Conservation (phyloP, 2,888 invertebrate genomes). For the Tinea trinotella region DNA sequence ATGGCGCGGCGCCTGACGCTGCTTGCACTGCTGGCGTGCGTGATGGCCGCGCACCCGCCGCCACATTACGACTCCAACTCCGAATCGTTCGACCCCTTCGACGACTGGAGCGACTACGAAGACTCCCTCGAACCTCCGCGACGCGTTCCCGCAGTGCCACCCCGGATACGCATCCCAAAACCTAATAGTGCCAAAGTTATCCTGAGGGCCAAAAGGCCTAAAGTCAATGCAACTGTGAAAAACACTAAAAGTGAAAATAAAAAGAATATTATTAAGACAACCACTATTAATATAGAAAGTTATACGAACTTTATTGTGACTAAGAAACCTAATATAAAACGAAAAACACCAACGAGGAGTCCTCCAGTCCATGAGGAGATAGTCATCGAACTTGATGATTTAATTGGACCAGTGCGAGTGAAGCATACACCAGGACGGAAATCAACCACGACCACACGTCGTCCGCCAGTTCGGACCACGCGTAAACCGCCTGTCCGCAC, state of each 20-base stretch:
- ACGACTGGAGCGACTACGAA: constrained; percentile 19
- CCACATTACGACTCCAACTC: constrained; percentile 34
- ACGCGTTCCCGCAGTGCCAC: constrained; percentile 48
- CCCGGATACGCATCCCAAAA: constrained; percentile 34
- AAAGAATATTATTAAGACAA: constrained; percentile 50
- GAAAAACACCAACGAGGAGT: background rate
- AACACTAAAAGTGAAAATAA: constrained; percentile 40
- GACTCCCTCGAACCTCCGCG: constrained; percentile 51
- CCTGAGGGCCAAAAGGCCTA: constrained; percentile 42
- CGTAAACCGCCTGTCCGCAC: constrained; percentile 26
- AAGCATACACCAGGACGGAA: constrained; percentile 12
- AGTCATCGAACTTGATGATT: constrained; percentile 11
- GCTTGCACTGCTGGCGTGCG: constrained; percentile 52
- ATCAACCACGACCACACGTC: constrained; percentile 27
- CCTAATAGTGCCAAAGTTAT: constrained; percentile 48
- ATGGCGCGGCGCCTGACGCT: constrained; percentile 71
- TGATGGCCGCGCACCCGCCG: constrained; percentile 35
- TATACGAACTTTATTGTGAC: constrained; percentile 62
- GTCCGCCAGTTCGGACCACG: constrained; percentile 29
- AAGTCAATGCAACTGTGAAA: constrained; percentile 50
- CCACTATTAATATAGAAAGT: constrained; percentile 60
- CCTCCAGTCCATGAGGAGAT: background rate
- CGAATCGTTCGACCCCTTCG: constrained; percentile 30
- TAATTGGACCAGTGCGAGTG: background rate
- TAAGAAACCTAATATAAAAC: constrained; percentile 29